These are phyloP conservation scores for Caenorhabditis inopinata DNA, from an alignment of 1,140 invertebrate genomes.

Conservation along the genomic window DNA sequence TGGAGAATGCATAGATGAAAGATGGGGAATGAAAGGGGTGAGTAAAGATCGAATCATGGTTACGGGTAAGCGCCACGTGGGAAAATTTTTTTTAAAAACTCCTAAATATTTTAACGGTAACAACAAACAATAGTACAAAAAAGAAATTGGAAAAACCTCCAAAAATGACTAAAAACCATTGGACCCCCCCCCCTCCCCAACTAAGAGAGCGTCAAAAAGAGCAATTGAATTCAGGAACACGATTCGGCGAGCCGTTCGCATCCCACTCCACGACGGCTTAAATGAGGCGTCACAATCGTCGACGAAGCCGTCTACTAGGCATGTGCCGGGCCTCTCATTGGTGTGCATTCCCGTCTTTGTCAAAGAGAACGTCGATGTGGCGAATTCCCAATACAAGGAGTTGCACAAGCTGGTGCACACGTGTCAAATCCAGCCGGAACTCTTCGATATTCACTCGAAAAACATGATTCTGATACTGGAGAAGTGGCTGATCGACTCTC, in stretches of 20 bases:
- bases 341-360: conserved; percentile 27
- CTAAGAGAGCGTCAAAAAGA: too few relatives aligned
- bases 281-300: background rate
- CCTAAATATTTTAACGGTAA: too few relatives aligned
- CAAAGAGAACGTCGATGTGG: background rate
- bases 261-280: background rate
- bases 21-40: too few relatives aligned
- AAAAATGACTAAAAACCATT: too few relatives aligned
- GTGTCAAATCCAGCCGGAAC: conserved; percentile 50
- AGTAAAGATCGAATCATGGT: too few relatives aligned
- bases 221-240: background rate
- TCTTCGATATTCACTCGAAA: conserved; percentile 50
- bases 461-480: conserved; percentile 54
- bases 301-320: background rate
- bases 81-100: too few relatives aligned
- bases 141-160: too few relatives aligned
- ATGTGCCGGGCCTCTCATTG: background rate
- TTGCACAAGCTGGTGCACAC: conserved; percentile 50
- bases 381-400: conserved; percentile 35
- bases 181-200: too few relatives aligned
- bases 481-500: conserved; percentile 55
- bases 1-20: too few relatives aligned
- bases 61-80: too few relatives aligned
- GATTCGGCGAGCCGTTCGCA: background rate
- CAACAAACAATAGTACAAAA: too few relatives aligned